Conservation (phyloP, 2,113 vertebrate species). For the Sebastes schlegelii region DNA sequence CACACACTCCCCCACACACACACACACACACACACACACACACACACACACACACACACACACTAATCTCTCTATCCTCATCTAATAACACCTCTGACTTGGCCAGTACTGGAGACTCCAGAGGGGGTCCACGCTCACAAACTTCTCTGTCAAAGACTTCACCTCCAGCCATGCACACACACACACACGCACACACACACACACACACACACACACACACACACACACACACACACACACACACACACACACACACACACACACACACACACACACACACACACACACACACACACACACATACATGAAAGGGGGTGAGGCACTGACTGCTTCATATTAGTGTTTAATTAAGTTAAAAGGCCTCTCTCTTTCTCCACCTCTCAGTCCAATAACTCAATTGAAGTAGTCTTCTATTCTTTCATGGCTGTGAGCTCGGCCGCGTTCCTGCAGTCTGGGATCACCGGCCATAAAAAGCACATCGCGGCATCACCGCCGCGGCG, state of each 20-base stretch:
- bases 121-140: conserved; percentile 56
- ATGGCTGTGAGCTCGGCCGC: conserved; percentile 59
- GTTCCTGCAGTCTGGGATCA: conserved; percentile 74
- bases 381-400: conserved; percentile 76
- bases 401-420: conserved; percentile 83
- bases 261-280: conserved; percentile 50
- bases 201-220: conserved; percentile 42
- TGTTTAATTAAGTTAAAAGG: conserved; percentile 84
- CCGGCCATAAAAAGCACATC: conserved; percentile 53
- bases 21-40: conserved; percentile 31
- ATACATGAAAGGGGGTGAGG: conserved; percentile 42
- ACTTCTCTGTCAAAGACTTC: conserved; percentile 39
- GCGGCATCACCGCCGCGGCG: conserved; percentile 17
- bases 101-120: conserved; percentile 44
- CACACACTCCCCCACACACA: conserved; percentile 30
- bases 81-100: conserved; percentile 68
- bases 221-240: conserved; percentile 45
- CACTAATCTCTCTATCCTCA: conserved; percentile 57
- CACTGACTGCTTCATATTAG: conserved; percentile 86
- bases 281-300: conserved; percentile 46
- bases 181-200: conserved; percentile 44
- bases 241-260: conserved; percentile 57
- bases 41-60: conserved; percentile 37
- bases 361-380: conserved; percentile 25
- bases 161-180: conserved; percentile 35